These are phyloP conservation scores for Latrodectus elegans DNA, from an alignment of 2,888 invertebrate genomes.

Conservation along the genomic window DNA sequence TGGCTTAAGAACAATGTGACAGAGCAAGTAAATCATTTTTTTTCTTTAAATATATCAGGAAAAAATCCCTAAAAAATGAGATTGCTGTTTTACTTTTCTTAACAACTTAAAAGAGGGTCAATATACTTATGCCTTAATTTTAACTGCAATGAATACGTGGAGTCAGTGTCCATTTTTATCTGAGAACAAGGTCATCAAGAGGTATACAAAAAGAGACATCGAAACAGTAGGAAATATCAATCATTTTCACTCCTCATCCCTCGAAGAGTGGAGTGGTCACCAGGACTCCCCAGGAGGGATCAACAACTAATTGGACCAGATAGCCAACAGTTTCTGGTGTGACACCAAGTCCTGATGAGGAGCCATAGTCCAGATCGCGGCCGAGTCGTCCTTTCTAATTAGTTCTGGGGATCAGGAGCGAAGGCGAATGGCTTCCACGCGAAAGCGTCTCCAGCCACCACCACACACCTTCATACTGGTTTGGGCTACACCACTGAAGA, in stretches of 20 bases:
- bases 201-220: neutral
- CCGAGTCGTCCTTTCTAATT: conserved; percentile 66
- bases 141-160: too few relatives aligned
- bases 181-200: neutral
- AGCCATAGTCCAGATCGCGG: conserved; percentile 44
- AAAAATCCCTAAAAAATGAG: too few relatives aligned
- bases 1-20: too few relatives aligned
- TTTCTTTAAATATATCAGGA: too few relatives aligned
- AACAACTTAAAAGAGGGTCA: too few relatives aligned
- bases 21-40: too few relatives aligned
- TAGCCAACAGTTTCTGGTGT: conserved; percentile 44
- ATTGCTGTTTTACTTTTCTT: too few relatives aligned
- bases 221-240: neutral
- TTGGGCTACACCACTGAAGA: neutral
- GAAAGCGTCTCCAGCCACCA: conserved; percentile 27
- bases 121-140: too few relatives aligned
- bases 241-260: neutral
- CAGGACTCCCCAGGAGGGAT: conserved; percentile 57
- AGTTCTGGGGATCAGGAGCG: conserved; percentile 55
- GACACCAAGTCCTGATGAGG: conserved; percentile 65
- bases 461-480: conserved; percentile 9
- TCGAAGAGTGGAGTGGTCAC: conserved; percentile 34
- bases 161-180: too few relatives aligned
- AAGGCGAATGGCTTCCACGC: conserved; percentile 39
- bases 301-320: conserved; percentile 67